phyloP scores from a whole-genome alignment of 2,888 invertebrate genomes.

The Acleris sparsana region DNA sequence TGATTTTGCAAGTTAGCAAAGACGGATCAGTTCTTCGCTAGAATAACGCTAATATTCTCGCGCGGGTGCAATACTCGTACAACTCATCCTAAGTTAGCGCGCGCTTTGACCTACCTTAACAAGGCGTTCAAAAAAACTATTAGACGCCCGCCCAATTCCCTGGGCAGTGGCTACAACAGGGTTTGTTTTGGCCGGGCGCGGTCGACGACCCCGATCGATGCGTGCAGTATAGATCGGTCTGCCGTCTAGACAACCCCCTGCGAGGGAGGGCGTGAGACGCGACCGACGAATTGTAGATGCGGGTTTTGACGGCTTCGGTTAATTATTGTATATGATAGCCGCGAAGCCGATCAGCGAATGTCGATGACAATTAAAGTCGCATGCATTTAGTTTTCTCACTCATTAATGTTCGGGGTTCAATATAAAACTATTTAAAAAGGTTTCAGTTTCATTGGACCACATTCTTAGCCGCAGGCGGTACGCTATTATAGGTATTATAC shows the following conservation, averaged over 20 bases:
- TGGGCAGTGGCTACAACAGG: slow-evolving; percentile 61
- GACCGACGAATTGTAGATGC: slow-evolving; percentile 58
- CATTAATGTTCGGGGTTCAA: too few species aligned
- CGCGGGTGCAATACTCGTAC: neutral
- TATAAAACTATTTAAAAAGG: too few species aligned
- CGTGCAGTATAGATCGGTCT: slow-evolving; percentile 80
- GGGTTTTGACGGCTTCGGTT: slow-evolving; percentile 60
- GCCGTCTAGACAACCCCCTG: slow-evolving; percentile 72
- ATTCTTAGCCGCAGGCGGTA: too few species aligned
- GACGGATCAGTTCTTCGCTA: too few species aligned
- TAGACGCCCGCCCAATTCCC: slow-evolving; percentile 48
- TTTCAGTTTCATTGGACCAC: too few species aligned
- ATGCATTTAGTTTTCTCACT: too few species aligned
- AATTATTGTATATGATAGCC: slow-evolving; percentile 61
- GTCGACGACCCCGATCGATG: slow-evolving; percentile 67
- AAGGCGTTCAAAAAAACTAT: slow-evolving; percentile 24
- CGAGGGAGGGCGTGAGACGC: slow-evolving; percentile 44
- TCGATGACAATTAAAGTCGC: too few species aligned
- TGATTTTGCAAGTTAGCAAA: too few species aligned
- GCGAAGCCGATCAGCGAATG: slow-evolving; percentile 15
- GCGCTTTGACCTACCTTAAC: slow-evolving; percentile 29
- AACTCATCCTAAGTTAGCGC: neutral
- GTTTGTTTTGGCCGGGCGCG: slow-evolving; percentile 65
- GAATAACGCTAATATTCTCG: too few species aligned
- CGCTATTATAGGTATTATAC: too few species aligned